phyloP scores from a whole-genome alignment of 1,140 invertebrate species.

The Bathynomus jamesi region DNA sequence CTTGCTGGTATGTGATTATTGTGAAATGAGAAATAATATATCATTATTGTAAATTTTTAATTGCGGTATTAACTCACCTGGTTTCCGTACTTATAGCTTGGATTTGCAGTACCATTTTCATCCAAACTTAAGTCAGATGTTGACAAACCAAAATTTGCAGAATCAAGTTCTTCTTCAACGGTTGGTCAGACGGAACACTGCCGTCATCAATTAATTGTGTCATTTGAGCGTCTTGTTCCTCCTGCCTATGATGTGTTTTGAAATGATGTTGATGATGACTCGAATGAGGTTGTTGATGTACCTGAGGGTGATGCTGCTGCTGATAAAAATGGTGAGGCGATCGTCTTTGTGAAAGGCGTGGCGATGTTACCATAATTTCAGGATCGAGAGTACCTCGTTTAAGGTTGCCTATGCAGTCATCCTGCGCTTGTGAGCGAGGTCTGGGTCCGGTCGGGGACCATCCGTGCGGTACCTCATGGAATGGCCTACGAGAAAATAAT shows the following conservation, averaged over 20 bases:
- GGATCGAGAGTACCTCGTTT: neutral
- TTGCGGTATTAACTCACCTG: neutral
- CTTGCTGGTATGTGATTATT: neutral
- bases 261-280: neutral
- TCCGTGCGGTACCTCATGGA: neutral
- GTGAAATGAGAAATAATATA: no score
- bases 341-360: neutral
- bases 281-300: neutral
- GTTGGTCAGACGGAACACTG: neutral
- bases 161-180: neutral
- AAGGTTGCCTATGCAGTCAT: neutral
- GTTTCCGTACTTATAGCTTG: neutral
- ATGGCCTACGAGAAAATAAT: no score
- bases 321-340: neutral
- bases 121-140: neutral
- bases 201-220: neutral
- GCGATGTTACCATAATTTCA: neutral
- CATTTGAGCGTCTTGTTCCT: neutral
- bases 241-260: neutral
- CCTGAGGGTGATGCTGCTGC: neutral
- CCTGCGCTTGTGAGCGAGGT: neutral
- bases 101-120: neutral
- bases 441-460: neutral
- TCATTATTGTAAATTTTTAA: no score
- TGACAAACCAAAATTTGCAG: neutral